Evolutionary conservation across 2,113 vertebrate genomes (phyloP).

Genomic region (Laticauda laticaudata): DNA sequence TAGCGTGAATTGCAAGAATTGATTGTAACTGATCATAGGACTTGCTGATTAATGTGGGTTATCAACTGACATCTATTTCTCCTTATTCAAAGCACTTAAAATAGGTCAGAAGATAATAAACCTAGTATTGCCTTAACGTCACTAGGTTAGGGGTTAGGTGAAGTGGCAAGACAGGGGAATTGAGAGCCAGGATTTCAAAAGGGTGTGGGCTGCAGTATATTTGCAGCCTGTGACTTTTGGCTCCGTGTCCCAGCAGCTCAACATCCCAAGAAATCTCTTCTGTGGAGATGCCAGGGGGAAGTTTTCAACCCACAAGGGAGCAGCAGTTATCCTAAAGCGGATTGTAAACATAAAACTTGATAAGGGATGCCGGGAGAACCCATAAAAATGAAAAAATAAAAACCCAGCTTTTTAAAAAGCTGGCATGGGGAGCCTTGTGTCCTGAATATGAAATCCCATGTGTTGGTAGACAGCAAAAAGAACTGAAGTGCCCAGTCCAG

Average conservation of each 20-base stretch:
- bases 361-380: not conserved
- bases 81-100: not conserved
- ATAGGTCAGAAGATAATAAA: not conserved
- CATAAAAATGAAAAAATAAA: not conserved
- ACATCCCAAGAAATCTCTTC: not conserved
- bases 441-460: not conserved
- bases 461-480: not conserved
- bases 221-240: not conserved
- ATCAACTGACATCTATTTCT: not conserved
- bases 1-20: not conserved
- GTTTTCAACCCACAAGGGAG: not conserved
- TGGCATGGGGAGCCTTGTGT: not conserved
- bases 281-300: not conserved
- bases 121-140: not conserved
- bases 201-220: not conserved
- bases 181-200: not conserved
- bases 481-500: not conserved
- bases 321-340: not conserved
- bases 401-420: not conserved
- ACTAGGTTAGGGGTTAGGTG: too few relatives aligned
- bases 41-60: not conserved
- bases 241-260: too few relatives aligned
- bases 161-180: too few relatives aligned
- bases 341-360: not conserved
- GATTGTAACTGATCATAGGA: not conserved